These are phyloP conservation scores for Virgularia gustaviana DNA, from an alignment of 92 coral and sea anemone genomes.

Conservation along the genomic window DNA sequence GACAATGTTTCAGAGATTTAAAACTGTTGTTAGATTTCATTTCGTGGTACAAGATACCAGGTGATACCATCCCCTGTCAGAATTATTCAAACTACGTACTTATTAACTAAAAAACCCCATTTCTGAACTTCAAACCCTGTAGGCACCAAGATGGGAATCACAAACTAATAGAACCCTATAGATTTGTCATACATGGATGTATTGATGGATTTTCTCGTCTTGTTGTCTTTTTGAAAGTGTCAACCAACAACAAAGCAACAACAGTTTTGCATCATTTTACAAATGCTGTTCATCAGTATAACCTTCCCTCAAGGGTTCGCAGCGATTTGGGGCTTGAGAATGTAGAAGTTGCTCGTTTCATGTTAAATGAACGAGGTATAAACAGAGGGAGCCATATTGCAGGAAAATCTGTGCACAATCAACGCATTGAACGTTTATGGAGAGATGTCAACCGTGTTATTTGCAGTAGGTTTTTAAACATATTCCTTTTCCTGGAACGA, in stretches of 20 bases:
- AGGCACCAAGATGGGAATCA: constrained; percentile 23
- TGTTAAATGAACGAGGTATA: constrained; percentile 37
- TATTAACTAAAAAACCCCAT: no score
- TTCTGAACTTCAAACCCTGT: background rate
- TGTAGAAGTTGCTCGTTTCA: constrained; percentile 33
- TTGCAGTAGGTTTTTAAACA: constrained; percentile 1
- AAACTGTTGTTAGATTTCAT: no score
- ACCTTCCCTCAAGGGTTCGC: constrained; percentile 59
- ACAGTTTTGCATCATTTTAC: constrained; percentile 46
- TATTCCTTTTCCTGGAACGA: background rate
- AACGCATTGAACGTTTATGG: constrained; percentile 43
- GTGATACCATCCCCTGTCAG: no score
- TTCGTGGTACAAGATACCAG: no score
- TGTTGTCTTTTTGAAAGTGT: constrained; percentile 47
- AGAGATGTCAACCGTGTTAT: constrained; percentile 5
- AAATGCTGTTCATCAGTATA: constrained; percentile 42
- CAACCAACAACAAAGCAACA: constrained; percentile 54
- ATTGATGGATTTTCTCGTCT: constrained; percentile 63
- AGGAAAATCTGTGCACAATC: constrained; percentile 53
- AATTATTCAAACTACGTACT: no score
- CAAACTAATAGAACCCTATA: constrained; percentile 56
- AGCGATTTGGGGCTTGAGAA: constrained; percentile 62
- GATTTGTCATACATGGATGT: constrained; percentile 64
- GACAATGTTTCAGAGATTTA: no score
- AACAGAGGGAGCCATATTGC: constrained; percentile 54